A percentile compares a stretch with the other conserved stretches of the same genome.
Conservation (phyloP, 30 jellyfish, hydroid and myxozoan genomes). For the Clytia hemisphaerica region DNA sequence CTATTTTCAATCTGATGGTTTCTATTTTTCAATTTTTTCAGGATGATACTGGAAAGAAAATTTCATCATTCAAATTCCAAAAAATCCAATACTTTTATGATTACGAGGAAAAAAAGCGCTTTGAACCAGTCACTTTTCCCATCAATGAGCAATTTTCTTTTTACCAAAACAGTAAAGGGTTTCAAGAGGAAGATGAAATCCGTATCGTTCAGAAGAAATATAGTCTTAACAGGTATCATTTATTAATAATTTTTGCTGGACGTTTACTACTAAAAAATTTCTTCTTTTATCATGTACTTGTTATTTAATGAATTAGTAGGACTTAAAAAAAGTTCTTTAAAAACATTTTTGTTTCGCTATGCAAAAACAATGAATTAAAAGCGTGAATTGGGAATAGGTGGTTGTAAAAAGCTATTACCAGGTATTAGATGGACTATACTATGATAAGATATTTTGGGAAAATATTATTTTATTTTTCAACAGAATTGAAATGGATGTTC, state of each 20-base stretch:
- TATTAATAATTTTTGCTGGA: no score
- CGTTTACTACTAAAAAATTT: no score
- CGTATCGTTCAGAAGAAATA: constrained; percentile 54
- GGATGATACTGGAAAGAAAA: constrained; percentile 48
- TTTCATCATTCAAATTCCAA: constrained; percentile 74
- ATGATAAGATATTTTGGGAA: no score
- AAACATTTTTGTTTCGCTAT: no score
- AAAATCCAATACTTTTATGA: constrained; percentile 68
- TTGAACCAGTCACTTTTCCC: constrained; percentile 64
- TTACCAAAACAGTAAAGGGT: constrained; percentile 93
- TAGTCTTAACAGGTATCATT: constrained; percentile 69
- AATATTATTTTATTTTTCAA: neutral
- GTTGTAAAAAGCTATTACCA: no score
- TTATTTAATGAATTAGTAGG: neutral
- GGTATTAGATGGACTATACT: no score
- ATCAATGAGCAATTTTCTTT: constrained; percentile 61
- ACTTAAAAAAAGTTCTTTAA: neutral
- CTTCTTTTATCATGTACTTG: no score
- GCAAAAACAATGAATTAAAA: no score
- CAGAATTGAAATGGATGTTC: constrained; percentile 96
- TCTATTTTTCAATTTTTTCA: no score
- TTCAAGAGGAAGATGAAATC: constrained; percentile 70
- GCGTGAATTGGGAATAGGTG: no score
- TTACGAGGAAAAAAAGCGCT: constrained; percentile 71
- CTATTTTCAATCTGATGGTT: no score